Base-by-base conservation (phyloP, 2,113 vertebrate species). In the Myotis yumanensis region DNA sequence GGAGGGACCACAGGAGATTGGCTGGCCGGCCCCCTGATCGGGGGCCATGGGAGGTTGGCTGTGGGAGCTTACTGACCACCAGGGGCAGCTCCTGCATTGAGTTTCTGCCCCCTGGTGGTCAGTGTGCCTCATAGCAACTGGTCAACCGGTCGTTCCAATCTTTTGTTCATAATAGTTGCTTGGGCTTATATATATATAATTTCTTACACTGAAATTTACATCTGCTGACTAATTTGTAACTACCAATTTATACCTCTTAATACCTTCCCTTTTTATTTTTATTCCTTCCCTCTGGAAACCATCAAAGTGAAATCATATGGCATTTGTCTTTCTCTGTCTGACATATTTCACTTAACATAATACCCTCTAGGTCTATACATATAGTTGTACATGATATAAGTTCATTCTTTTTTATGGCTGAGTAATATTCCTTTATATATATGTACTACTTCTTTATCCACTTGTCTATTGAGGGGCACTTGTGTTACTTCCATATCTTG, bases 51-150 rank as follows among this genome's bases (percentile, higher is more conserved):
- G 20, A 57, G 54, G 22, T 23, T 57, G 54, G 57, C 57, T 59
- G 23, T 59, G 57, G 57, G 25, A 59, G 57, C 25, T 23, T 3
- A 11, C 57, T 59, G 57, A 59, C 57, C 57, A 59, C 23, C 57
- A 59, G 57, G 23, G 57, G 23, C 23, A 59, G 23, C 57, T 59
- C 23, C 57, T 59, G 10, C 10, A 59, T 25, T 59, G 23, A 59
- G 57, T 1, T 1, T 28, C 57, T 59, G 57, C 57, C 23, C 23
- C 57, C 10, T 4, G 1, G 10, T 59, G 23, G 57, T 59, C 57
- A 59, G 10, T 59, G 57, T 0, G 1, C 2, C 0, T 23, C 57
- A 59, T 59, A 59, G 57, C 25, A 4, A 11, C 57, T 10, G 3
- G 9, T 59, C 23, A 59, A 59, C 23, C 11, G 11, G 23, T 59